Evolutionary conservation across 2,113 vertebrate species (phyloP).

Genomic region (Lophochroa leadbeateri): DNA sequence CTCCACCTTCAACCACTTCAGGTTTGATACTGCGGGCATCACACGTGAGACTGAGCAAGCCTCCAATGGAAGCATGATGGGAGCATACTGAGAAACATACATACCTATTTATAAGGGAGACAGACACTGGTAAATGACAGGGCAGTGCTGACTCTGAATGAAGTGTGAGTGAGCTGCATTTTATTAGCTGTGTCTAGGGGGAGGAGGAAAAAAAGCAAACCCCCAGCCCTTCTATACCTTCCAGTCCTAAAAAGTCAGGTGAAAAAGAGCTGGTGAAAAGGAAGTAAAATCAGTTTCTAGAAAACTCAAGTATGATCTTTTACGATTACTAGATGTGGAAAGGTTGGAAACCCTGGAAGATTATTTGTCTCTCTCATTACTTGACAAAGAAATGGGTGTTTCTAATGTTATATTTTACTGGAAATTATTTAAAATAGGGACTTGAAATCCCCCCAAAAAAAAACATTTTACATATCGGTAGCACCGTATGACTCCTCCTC

Average conservation of each 20-base stretch:
- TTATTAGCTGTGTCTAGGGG: background rate
- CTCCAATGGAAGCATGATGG: background rate
- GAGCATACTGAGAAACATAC: background rate
- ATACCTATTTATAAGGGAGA: background rate
- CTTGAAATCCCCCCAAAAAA: background rate
- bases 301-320: background rate
- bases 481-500: background rate
- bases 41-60: accelerated
- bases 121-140: background rate
- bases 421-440: background rate
- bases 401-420: background rate
- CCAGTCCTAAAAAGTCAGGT: background rate
- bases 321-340: background rate
- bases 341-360: background rate
- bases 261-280: background rate
- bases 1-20: background rate
- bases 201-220: background rate
- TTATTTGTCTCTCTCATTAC: background rate
- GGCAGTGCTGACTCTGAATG: background rate
- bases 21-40: accelerated
- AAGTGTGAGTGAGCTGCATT: background rate
- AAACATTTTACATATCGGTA: background rate
- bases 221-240: background rate
- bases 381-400: background rate
- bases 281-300: background rate